phyloP scores from a whole-genome alignment of 2,113 vertebrate species.

The Sus scrofa region T2T-Sscrofa CM000820.6:35768501-35769000 shows the following conservation, averaged over 20 bases:
- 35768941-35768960: slow-evolving; percentile 66
- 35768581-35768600: background rate
- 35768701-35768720: background rate
- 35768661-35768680: background rate
- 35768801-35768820: background rate
- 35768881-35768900: background rate
- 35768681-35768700: background rate
- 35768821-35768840: background rate
- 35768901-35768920: slow-evolving; percentile 5
- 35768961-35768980: background rate
- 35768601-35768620: background rate
- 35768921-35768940: background rate
- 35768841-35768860: background rate
- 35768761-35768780: background rate
- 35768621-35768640: background rate
- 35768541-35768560: background rate
- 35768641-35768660: background rate
- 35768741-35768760: background rate
- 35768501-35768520: background rate
- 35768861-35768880: background rate
- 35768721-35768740: background rate
- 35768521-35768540: background rate
- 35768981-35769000: background rate
- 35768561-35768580: background rate
- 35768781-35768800: background rate